Base-by-base conservation (phyloP, 2,113 vertebrate species). In the Oreotrochilus melanogaster region DNA sequence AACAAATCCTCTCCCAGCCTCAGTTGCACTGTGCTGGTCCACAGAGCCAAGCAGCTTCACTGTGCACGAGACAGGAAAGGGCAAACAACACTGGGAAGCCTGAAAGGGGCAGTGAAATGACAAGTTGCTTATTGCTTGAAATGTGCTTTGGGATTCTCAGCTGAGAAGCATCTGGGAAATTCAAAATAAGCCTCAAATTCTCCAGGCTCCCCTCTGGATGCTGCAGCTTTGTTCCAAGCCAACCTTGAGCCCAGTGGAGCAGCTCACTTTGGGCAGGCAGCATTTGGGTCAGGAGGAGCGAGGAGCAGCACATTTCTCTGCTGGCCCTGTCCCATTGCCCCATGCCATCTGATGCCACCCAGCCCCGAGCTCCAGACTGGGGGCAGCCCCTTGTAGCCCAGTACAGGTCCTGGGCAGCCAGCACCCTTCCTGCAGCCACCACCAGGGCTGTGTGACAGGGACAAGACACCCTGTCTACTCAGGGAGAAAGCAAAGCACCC, bases 11-110 rank as follows among this genome's bases (percentile, higher is more conserved):
- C 64, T 73, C 18, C 21, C 71, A 57, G 57, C 48, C 62, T 75
- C 0, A 0, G 48, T 74, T 51, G 13, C 75, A 28, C 43, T 0
- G 1, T 14, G 7, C 3, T 2, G 18, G 33, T 25, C 56, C 7
- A 4, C 62, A 78, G 60, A 62, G 42, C 79, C 69, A 48, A 66
- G 60, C 2, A 39, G 37, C 47, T 76, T 62, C 64, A 1, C 6
- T 31, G 45, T 9, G 14, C 21, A 10, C 25, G 51, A 30, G 58
- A 78, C 0, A 19, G 42, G 72, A 78, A 79, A 69, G 83, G 31
- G 64, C 42, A 90, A 96, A 62, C 0, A 71, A 47, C 35, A 62
- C 78, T 73, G 67, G 47, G 47, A 30, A 80, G 43, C 37, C 72
- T 78, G 64, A 88, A 70, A 80, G 42, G 45, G 33, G 67, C 60